Evolutionary conservation across 2,888 invertebrate species (phyloP), one percentile per base, ranked within the genome.

Genomic region (Cerastoderma edule): DNA sequence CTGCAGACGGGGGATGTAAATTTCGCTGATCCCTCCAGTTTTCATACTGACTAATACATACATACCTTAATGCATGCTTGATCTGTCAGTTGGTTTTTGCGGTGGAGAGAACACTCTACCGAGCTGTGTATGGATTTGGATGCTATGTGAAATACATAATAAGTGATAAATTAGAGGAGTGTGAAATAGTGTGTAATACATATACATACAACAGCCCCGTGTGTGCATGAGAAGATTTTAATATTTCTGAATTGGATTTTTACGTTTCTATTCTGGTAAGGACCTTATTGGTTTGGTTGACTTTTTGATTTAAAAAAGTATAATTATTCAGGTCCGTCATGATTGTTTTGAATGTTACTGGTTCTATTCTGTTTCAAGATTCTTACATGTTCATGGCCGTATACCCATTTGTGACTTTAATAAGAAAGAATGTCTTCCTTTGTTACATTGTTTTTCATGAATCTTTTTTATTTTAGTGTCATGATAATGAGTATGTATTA

Each of bases 61-160:
- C 46, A 16, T 46, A n/a, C n/a, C n/a, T 46, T 46, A 19, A 46
- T 46, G 46, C 46, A 46, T 46, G 46, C 46, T 46, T 46, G n/a
- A n/a, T n/a, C n/a, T 46, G 46, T 46, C 19, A n/a, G 19, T 46
- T 46, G 16, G 16, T 46, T n/a, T 1, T 5, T 19, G 46, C n/a
- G 46, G 46, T n/a, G 5, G 5, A 5, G 46, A 46, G n/a, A n/a
- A 46, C 1, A n/a, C 46, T 1, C n/a, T 19, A 16, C 16, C 19
- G 16, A 46, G 16, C 46, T 19, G 46, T 46, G 16, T 46, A 46
- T 19, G n/a, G 46, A n/a, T 19, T 19, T 46, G n/a, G 46, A 46
- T 46, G 46, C n/a, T 46, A 46, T 46, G 46, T n/a, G n/a, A 46
- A 46, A 46, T 46, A 46, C 46, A 46, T 46, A 46, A 46, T 19